phyloP scores from a whole-genome alignment of 2,113 vertebrate species.

The Pithys albifrons region DNA sequence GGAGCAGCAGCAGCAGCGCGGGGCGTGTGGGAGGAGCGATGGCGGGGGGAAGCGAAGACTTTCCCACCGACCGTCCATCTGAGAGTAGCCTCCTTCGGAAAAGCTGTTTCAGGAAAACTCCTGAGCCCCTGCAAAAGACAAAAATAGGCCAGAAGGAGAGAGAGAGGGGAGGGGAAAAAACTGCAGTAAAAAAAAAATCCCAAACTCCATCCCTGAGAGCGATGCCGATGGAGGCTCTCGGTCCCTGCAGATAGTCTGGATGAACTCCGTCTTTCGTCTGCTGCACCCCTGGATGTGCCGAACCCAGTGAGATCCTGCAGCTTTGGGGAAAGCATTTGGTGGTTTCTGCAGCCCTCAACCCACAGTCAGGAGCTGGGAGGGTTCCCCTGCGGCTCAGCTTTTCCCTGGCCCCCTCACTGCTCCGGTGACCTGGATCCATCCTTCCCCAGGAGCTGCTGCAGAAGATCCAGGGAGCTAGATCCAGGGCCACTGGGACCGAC shows the following conservation, averaged over 20 bases:
- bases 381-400: not conserved
- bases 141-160: conserved; percentile 64
- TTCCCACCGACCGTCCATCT: conserved; percentile 69
- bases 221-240: not conserved
- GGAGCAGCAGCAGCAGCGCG: conserved; percentile 32
- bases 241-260: not conserved
- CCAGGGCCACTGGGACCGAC: not conserved
- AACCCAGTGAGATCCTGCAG: not conserved
- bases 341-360: not conserved
- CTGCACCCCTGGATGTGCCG: not conserved
- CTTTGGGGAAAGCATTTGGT: not conserved
- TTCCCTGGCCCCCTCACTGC: not conserved
- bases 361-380: not conserved
- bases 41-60: conserved; percentile 60
- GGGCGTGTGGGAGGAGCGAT: conserved; percentile 62
- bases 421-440: not conserved
- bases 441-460: not conserved
- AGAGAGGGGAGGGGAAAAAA: not conserved
- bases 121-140: conserved; percentile 69
- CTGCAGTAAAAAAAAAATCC: not conserved
- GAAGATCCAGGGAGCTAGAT: not conserved
- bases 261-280: not conserved
- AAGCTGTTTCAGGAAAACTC: conserved; percentile 73
- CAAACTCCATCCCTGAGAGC: not conserved
- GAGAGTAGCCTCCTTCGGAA: conserved; percentile 72